A percentile compares a stretch with the other conserved stretches of the same genome.
Conservation (phyloP, 2,113 vertebrate genomes). For the Apistogramma diplotaenia region DNA sequence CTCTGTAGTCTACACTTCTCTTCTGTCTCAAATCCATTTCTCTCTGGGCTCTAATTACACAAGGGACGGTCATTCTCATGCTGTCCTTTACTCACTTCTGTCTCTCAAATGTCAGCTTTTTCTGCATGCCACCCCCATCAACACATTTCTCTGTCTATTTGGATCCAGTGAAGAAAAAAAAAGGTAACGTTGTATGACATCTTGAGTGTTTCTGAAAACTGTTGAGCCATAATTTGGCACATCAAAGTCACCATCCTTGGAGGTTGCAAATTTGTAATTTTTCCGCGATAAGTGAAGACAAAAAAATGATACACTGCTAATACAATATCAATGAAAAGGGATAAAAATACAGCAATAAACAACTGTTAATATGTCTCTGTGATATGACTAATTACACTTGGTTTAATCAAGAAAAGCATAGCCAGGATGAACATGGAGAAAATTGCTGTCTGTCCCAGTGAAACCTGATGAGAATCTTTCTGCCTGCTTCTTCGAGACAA, state of each 20-base stretch:
- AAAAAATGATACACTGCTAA: neutral
- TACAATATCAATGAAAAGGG: neutral
- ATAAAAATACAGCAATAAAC: neutral
- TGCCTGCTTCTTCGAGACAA: neutral
- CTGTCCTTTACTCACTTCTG: conserved; percentile 9
- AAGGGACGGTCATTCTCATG: conserved; percentile 9
- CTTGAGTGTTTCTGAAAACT: neutral
- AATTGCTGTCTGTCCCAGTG: neutral
- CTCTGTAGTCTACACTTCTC: neutral
- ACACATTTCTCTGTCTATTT: neutral
- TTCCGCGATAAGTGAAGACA: neutral
- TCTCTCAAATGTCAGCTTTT: conserved; percentile 12
- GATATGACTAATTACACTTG: neutral
- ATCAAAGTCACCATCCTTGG: neutral
- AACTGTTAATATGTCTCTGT: neutral
- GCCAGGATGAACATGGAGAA: neutral
- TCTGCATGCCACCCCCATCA: neutral
- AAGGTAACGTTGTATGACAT: neutral
- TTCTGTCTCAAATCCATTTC: neutral
- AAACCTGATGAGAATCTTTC: neutral
- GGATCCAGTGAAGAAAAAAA: neutral
- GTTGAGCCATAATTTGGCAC: neutral
- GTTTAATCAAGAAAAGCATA: neutral
- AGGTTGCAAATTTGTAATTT: no score
- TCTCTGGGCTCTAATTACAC: conserved; percentile 21